These are phyloP conservation scores for Conus canariensis DNA, from an alignment of 2,888 invertebrate genomes.

Conservation along the genomic window DNA sequence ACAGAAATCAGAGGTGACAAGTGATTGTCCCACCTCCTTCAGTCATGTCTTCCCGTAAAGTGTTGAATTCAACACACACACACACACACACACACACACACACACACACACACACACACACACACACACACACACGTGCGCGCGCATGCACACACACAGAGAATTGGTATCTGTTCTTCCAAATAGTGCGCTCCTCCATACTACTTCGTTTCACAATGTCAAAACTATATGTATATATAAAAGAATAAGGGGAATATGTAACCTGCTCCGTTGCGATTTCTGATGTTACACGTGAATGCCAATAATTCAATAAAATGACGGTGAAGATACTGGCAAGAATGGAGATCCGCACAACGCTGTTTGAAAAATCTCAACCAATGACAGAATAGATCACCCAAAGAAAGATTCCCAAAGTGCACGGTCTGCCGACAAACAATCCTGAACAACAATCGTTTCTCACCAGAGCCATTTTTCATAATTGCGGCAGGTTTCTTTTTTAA, in stretches of 20 bases:
- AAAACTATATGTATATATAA: neutral
- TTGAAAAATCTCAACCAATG: neutral
- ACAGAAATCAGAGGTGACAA: neutral
- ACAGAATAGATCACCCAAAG: neutral
- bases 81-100: neutral
- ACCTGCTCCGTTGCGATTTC: neutral
- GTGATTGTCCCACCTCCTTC: neutral
- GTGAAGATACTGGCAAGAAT: slow-evolving; percentile 12
- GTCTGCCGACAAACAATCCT: neutral
- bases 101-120: neutral
- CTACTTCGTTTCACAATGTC: neutral
- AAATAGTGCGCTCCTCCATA: neutral
- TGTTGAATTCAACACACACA: neutral
- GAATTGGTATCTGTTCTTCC: neutral
- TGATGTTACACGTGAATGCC: neutral
- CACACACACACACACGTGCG: neutral
- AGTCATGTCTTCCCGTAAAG: neutral
- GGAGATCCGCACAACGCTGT: slow-evolving; percentile 7
- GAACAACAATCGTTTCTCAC: neutral
- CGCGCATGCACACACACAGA: neutral
- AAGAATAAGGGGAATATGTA: neutral
- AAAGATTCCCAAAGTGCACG: neutral
- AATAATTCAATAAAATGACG: neutral
- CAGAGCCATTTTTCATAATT: neutral
- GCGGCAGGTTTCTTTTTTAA: neutral